A percentile compares a stretch with the other conserved stretches of the same genome.
These are phyloP conservation scores for Trogon melanurus DNA, from an alignment of 2,113 vertebrate species.

Conservation along the genomic window DNA sequence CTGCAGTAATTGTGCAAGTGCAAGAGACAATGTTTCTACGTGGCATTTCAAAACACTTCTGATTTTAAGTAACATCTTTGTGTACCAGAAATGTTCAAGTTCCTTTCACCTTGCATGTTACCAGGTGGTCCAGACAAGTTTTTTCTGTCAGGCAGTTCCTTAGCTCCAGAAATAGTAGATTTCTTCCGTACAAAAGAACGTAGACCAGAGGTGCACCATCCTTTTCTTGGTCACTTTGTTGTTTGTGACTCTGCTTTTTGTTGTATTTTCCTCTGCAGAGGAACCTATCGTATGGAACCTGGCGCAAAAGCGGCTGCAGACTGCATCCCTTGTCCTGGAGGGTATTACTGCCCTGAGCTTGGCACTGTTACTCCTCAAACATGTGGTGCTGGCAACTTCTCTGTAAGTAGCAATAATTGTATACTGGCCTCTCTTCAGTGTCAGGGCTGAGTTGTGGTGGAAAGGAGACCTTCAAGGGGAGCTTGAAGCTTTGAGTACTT, in stretches of 20 bases:
- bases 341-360: conserved; percentile 83
- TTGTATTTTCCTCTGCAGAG: conserved; percentile 66
- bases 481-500: background rate
- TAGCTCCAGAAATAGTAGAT: background rate
- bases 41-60: background rate
- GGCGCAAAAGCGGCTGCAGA: conserved; percentile 75
- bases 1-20: background rate
- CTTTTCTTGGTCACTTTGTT: background rate
- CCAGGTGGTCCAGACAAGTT: background rate
- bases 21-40: fast-evolving
- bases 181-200: background rate
- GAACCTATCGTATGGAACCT: conserved; percentile 75
- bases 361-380: conserved; percentile 79
- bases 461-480: background rate
- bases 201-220: background rate
- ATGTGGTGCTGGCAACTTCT: conserved; percentile 87
- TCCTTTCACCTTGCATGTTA: fast-evolving
- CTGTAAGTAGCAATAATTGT: conserved; percentile 74
- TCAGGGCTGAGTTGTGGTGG: background rate
- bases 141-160: background rate
- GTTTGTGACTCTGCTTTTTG: background rate
- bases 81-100: too few species aligned
- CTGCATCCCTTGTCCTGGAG: conserved; percentile 83
- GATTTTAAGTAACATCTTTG: background rate
- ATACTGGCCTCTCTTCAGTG: background rate